These are phyloP conservation scores for Deilephila elpenor DNA, from an alignment of 2,888 invertebrate species.

Conservation along the genomic window DNA sequence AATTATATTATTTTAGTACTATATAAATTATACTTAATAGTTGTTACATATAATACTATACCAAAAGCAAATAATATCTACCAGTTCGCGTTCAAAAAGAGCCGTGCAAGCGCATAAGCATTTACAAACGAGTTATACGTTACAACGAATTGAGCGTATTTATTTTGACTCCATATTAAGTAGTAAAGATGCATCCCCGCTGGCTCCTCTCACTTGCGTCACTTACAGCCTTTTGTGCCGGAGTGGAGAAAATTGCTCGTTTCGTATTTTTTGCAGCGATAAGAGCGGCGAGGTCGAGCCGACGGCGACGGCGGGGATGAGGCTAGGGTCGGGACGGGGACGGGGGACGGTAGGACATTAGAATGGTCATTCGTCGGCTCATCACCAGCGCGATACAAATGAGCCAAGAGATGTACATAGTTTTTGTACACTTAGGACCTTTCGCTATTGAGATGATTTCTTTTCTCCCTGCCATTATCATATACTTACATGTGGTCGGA, in stretches of 20 bases:
- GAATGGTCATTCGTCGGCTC: slow-evolving; percentile 35
- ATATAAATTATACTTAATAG: too few species aligned
- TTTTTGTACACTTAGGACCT: neutral
- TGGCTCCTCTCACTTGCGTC: slow-evolving; percentile 31
- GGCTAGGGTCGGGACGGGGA: neutral
- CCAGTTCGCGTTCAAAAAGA: too few species aligned
- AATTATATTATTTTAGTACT: too few species aligned
- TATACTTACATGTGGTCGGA: too few species aligned
- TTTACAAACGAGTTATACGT: too few species aligned
- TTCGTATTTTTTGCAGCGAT: slow-evolving; percentile 54
- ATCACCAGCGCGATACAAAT: slow-evolving; percentile 15
- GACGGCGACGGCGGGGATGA: neutral
- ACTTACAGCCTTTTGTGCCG: slow-evolving; percentile 49
- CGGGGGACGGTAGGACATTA: slow-evolving; percentile 39
- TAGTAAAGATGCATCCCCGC: neutral
- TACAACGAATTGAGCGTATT: too few species aligned
- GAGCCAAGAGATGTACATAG: neutral
- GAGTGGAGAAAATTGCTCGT: slow-evolving; percentile 56
- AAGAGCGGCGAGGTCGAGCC: slow-evolving; percentile 29
- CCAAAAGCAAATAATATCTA: too few species aligned
- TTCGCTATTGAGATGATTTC: neutral
- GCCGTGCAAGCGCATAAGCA: too few species aligned
- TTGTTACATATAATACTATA: too few species aligned
- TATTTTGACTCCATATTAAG: too few species aligned
- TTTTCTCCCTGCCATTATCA: too few species aligned